phyloP scores from a whole-genome alignment of 1,140 invertebrate species.

The Triops cancriformis region DNA sequence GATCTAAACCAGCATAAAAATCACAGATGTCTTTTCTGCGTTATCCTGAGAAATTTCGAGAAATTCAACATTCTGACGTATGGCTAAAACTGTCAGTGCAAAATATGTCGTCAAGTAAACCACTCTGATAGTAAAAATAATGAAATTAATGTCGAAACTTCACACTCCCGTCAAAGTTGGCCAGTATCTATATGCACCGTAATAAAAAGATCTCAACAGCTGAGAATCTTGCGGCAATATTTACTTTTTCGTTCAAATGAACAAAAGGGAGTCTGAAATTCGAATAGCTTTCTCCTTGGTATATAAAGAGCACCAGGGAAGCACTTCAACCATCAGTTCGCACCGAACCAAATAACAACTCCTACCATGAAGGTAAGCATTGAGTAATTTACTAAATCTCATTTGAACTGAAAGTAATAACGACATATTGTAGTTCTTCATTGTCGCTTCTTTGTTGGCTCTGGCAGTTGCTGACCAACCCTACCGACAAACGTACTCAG shows the following conservation, averaged over 20 bases:
- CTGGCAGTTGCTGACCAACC: constrained; percentile 7
- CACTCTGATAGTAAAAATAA: no score
- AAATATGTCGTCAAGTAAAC: no score
- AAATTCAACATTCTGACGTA: no score
- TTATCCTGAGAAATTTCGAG: no score
- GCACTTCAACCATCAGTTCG: neutral
- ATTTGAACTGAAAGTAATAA: neutral
- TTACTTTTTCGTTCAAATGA: neutral
- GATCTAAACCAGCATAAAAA: no score
- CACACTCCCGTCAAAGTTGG: no score
- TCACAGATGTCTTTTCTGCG: no score
- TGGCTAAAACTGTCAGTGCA: no score
- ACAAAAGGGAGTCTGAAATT: neutral
- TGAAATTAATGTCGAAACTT: no score
- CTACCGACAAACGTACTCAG: neutral
- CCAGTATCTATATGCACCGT: no score
- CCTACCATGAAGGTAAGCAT: constrained; percentile 4
- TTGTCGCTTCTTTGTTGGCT: constrained; percentile 9
- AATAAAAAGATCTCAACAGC: neutral
- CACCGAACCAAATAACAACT: neutral
- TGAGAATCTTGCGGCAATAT: neutral
- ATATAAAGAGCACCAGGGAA: neutral
- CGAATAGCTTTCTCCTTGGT: neutral
- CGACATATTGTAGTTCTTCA: neutral
- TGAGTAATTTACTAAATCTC: neutral